A percentile compares a stretch with the other conserved stretches of the same genome.
These are phyloP conservation scores for Actenoides lindsayi DNA, from an alignment of 2,113 vertebrate species.

Conservation along the genomic window DNA sequence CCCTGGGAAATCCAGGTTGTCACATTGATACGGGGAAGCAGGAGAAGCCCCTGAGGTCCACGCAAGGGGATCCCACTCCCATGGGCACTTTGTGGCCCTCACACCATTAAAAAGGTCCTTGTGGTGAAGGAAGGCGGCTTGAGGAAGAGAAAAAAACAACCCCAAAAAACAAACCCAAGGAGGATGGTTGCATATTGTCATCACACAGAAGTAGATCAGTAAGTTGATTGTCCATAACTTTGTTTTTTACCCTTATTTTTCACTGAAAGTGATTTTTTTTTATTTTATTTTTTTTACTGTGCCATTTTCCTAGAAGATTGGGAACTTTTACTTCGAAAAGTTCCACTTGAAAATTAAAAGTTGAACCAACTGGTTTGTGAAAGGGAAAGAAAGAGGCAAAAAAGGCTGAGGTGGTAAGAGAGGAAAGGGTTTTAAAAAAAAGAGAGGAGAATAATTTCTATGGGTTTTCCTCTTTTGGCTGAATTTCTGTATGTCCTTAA, in stretches of 20 bases:
- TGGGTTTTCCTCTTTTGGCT: not conserved
- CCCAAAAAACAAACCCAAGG: not conserved
- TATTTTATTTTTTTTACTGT: not conserved
- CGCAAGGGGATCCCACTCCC: fast-evolving
- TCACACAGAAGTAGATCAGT: too few species aligned
- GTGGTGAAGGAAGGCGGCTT: not conserved
- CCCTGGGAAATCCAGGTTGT: not conserved
- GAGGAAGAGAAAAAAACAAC: not conserved
- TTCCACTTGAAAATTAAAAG: not conserved
- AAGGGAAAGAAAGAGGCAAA: not conserved
- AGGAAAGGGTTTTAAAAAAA: not conserved
- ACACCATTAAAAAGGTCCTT: not conserved
- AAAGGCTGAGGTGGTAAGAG: not conserved
- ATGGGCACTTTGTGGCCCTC: fast-evolving
- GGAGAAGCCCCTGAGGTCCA: not conserved
- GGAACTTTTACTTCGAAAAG: not conserved
- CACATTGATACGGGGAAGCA: fast-evolving
- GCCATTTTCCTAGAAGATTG: not conserved
- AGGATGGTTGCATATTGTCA: too few species aligned
- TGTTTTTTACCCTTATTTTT: not conserved
- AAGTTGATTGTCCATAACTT: not conserved
- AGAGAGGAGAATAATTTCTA: not conserved
- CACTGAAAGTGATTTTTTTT: not conserved
- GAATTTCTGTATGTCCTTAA: not conserved
- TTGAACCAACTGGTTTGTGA: not conserved